A percentile compares a stretch with the other conserved stretches of the same genome.
These are phyloP conservation scores for Allygus modestus DNA, from an alignment of 2,888 invertebrate species.

Conservation along the genomic window DNA sequence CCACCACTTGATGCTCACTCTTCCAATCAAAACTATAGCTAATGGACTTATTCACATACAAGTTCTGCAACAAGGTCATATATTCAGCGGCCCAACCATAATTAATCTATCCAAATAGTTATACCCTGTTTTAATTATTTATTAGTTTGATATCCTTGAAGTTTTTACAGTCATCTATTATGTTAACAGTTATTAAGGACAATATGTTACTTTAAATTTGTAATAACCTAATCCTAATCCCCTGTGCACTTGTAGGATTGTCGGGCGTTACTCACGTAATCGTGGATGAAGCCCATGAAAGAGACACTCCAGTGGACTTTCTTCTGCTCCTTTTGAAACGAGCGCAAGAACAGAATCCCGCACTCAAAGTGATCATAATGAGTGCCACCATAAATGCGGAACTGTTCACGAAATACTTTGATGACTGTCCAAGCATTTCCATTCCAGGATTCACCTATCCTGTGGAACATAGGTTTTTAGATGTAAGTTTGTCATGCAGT, in stretches of 20 bases:
- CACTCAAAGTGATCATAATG: conserved; percentile 82
- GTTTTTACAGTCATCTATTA: no score
- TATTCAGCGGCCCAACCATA: no score
- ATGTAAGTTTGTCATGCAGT: conserved; percentile 70
- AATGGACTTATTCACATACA: no score
- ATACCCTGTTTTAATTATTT: no score
- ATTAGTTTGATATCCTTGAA: no score
- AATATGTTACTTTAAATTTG: neutral
- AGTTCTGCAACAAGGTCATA: no score
- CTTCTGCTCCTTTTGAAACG: conserved; percentile 76
- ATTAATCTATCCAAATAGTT: no score
- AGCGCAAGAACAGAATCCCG: conserved; percentile 77
- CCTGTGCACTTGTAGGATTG: conserved; percentile 73
- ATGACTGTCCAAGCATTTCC: conserved; percentile 73
- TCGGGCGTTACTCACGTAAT: conserved; percentile 82
- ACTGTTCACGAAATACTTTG: conserved; percentile 79
- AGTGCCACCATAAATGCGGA: conserved; percentile 84
- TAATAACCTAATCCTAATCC: neutral
- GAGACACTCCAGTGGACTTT: conserved; percentile 83
- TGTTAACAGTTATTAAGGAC: no score
- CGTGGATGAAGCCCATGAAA: conserved; percentile 86
- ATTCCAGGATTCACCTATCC: conserved; percentile 80
- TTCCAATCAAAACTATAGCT: no score
- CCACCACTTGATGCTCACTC: no score
- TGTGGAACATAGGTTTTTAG: conserved; percentile 79